phyloP scores from a whole-genome alignment of 2,888 invertebrate genomes.

The Rhingia rostrata region DNA sequence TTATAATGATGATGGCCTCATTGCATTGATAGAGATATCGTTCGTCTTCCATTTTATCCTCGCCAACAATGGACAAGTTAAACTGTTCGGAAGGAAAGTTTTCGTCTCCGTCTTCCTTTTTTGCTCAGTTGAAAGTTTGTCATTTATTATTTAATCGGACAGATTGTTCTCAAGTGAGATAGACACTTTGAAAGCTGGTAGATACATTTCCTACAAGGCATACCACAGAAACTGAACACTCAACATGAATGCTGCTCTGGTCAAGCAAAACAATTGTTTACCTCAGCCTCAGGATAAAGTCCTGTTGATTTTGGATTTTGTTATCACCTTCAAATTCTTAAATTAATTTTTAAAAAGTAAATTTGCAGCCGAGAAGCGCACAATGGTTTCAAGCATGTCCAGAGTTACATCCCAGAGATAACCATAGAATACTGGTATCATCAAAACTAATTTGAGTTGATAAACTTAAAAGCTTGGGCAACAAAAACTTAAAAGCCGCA shows the following conservation, averaged over 20 bases:
- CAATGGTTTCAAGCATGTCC: too few relatives aligned
- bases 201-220: slow-evolving; percentile 25
- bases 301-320: too few relatives aligned
- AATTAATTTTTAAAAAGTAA: too few relatives aligned
- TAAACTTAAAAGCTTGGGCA: too few relatives aligned
- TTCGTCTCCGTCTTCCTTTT: slow-evolving; percentile 2
- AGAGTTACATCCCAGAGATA: too few relatives aligned
- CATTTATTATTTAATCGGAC: slow-evolving; percentile 62
- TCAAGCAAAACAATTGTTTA: slow-evolving; percentile 24
- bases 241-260: slow-evolving; percentile 4
- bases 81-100: slow-evolving; percentile 69
- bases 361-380: too few relatives aligned
- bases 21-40: slow-evolving; percentile 72
- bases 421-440: too few relatives aligned
- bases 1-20: slow-evolving; percentile 73
- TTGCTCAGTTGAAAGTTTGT: slow-evolving; percentile 37
- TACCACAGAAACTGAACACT: slow-evolving; percentile 36
- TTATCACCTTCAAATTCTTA: too few relatives aligned
- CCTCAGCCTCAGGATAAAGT: not conserved
- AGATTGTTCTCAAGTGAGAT: slow-evolving; percentile 26
- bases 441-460: too few relatives aligned
- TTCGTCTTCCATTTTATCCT: slow-evolving; percentile 63
- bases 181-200: slow-evolving; percentile 33
- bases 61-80: slow-evolving; percentile 64
- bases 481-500: too few relatives aligned